Evolutionary conservation across 2,113 vertebrate genomes (phyloP), one percentile per base, ranked within the genome.

Genomic region (Gulo gulo): DNA sequence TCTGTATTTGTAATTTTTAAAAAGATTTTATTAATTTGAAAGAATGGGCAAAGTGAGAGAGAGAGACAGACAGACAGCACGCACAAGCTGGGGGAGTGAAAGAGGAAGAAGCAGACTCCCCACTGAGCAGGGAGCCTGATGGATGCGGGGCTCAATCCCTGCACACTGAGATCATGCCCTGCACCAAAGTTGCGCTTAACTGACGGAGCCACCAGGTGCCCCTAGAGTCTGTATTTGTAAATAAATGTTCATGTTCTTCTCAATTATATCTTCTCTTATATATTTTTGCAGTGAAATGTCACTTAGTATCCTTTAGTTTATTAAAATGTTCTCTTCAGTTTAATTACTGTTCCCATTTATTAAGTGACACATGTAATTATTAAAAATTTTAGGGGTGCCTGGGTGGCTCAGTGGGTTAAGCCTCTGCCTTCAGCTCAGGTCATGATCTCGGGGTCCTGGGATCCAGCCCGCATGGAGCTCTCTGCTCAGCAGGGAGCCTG

Each of bases 231-330:
- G 13, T 88, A 50, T 74, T 89, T 96, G 29, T 96, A 83, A 91
- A 50, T 94, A 84, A 73, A 89, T 24, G 16, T 73, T 94, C 18
- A 26, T 79, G 20, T 91, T 93, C 95, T 93, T 73, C 71, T 96
- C 36, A 87, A 23, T 90, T 81, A 71, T 74, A 26, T 93, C 55
- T 88, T 84, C 39, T 73, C 31, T 55, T 94, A 81, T 14, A 15
- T 92, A 63, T 63, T 65, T 88, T 94, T 86, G 4, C n/a, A 79
- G 1, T 57, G 45, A 79, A 73, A 93, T 69, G 6, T 78, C n/a
- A 21, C 59, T 61, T 83, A 61, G 21, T 74, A 31, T 76, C 36
- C 6, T 31, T 45, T 80, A n/a, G 73, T 71, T 91, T 81, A 76
- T 26, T 7, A 61, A 76, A 91, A 57, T 88, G 50, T 50, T 86